Evolutionary conservation across 2,888 invertebrate genomes (phyloP), one percentile per base, ranked within the genome.

Genomic region (Hypercompe scribonia): DNA sequence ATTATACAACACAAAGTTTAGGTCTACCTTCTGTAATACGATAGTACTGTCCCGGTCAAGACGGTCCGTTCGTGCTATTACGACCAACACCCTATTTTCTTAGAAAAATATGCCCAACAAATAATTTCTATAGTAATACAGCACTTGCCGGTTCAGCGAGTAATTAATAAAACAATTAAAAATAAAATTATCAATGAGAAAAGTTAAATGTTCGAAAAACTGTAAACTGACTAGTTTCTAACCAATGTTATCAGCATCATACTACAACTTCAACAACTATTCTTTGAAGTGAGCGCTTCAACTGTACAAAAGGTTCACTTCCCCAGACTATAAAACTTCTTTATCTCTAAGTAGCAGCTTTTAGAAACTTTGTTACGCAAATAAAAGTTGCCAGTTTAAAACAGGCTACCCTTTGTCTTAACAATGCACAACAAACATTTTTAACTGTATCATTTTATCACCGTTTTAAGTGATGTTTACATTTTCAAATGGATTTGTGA

Each of bases 301-400:
- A 75, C 73, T 76, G 71, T 77, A 75, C 50, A 81, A 74, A 74
- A 77, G 76, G 65, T 66, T 63, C 68, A 58, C 46, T 72, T 71
- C 75, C 68, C 71, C 34, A 42, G 76, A 78, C 81, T 75, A 71
- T 83, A 81, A 84, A 84, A 80, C 76, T 83, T 71, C 70, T 81
- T 84, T 81, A 84, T 83, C 80, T 77, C 78, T 82, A 83, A 83
- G 80, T 74, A 85, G 84, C 77, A 79, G 77, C 80, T 77, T 77
- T 81, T 76, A 78, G 76, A 78, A 80, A 85, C 85, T 84, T 84
- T 79, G 85, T 85, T 80, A 79, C 72, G 78, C 78, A 85, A 85
- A 85, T 85, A 84, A 85, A 84, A 84, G 78, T 83, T 79, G 46
- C 5, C 75, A 63, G 78, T 80, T 80, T 78, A 78, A 84, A 83